Conservation (phyloP, 2,113 vertebrate genomes). For the Propithecus coquereli region DNA sequence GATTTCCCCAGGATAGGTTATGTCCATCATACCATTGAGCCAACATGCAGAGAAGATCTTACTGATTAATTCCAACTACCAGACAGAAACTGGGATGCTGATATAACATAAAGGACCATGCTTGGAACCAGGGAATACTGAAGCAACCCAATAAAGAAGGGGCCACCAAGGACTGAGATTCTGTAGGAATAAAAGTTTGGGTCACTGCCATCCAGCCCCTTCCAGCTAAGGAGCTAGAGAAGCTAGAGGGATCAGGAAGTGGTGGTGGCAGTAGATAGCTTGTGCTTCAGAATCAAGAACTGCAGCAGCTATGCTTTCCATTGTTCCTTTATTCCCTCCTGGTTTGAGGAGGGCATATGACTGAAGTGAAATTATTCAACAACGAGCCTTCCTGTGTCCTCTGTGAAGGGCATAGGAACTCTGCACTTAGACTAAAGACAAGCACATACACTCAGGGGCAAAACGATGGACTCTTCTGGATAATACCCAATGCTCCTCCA, state of each 20-base stretch:
- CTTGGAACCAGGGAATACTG: not conserved
- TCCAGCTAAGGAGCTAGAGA: not conserved
- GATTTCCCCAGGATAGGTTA: not conserved
- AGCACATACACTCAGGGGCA: not conserved
- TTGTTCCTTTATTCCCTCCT: not conserved
- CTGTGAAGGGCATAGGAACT: not conserved
- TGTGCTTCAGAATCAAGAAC: not conserved
- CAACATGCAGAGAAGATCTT: not conserved
- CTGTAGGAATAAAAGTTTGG: not conserved
- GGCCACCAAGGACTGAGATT: not conserved
- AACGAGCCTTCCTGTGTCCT: not conserved
- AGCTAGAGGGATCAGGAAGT: fast-evolving
- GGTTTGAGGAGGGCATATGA: not conserved
- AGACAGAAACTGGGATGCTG: not conserved
- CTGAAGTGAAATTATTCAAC: not conserved
- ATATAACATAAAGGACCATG: not conserved
- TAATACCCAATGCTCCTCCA: not conserved
- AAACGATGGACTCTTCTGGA: no score
- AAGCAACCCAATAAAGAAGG: not conserved
- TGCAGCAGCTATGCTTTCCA: not conserved
- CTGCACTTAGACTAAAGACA: not conserved
- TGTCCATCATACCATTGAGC: not conserved
- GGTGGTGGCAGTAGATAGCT: not conserved
- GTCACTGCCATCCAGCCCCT: not conserved
- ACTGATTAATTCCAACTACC: not conserved